These are phyloP conservation scores for Bombus polaris DNA, from an alignment of 1,140 invertebrate genomes.

Conservation along the genomic window DNA sequence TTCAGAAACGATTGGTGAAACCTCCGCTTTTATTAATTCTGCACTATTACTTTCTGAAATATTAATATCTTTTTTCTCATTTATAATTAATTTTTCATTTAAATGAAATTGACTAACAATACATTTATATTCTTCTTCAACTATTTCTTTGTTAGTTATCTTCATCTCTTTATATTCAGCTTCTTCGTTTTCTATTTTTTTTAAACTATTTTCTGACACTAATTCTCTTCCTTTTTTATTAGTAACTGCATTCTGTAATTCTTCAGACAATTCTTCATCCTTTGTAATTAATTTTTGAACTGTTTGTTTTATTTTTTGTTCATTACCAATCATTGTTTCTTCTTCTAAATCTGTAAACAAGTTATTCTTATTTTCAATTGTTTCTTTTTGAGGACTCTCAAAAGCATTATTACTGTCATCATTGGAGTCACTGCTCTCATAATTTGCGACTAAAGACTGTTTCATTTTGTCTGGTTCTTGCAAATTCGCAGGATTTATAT, in stretches of 20 bases:
- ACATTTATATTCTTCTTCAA: conserved; percentile 6
- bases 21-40: not conserved
- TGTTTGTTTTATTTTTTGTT: conserved; percentile 17
- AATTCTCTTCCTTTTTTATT: conserved; percentile 16
- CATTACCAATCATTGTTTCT: not conserved
- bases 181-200: conserved; percentile 10
- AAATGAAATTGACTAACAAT: conserved; percentile 29
- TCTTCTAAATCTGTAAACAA: conserved; percentile 5
- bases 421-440: conserved; percentile 75
- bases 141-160: conserved; percentile 15
- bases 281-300: conserved; percentile 21
- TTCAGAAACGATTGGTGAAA: not conserved
- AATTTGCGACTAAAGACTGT: conserved; percentile 73
- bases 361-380: conserved; percentile 21
- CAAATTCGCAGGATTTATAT: not conserved
- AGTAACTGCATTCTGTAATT: not conserved
- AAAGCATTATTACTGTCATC: conserved; percentile 73
- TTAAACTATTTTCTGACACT: not conserved
- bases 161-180: not conserved
- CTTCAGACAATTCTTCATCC: conserved; percentile 20
- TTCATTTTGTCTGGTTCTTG: conserved; percentile 38
- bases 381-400: conserved; percentile 41
- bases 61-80: conserved; percentile 10
- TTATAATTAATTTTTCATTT: conserved; percentile 11
- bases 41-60: not conserved